These are phyloP conservation scores for Caenorhabditis uteleia DNA, from an alignment of 2,888 invertebrate genomes.

Conservation along the genomic window DNA sequence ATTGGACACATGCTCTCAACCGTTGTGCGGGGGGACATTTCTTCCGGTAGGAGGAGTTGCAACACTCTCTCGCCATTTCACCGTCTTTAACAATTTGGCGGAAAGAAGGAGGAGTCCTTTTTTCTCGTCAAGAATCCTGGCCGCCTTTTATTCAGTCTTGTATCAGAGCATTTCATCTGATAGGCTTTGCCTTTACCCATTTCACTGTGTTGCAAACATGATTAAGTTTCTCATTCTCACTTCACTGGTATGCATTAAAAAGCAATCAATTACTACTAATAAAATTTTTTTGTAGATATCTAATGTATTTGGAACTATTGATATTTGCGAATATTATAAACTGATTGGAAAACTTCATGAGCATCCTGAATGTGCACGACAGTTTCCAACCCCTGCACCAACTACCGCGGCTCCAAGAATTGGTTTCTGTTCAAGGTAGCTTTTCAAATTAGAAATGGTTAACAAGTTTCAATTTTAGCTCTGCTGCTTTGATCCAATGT, in stretches of 20 bases:
- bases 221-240: conserved; percentile 17
- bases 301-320: conserved; percentile 34
- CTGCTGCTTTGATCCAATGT: conserved; percentile 64
- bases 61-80: neutral
- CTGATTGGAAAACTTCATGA: conserved; percentile 55
- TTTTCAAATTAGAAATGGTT: neutral
- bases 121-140: neutral
- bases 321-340: conserved; percentile 60
- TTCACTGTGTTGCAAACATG: no score
- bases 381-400: conserved; percentile 35
- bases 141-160: neutral
- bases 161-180: neutral
- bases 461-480: conserved; percentile 17
- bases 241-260: conserved; percentile 13
- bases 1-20: conserved; percentile 28
- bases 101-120: neutral
- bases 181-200: conserved; percentile 16
- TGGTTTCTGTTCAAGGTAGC: conserved; percentile 51
- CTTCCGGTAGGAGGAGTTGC: neutral
- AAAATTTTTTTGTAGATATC: conserved; percentile 12
- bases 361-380: conserved; percentile 61
- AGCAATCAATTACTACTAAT: neutral
- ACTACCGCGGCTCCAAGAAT: conserved; percentile 42
- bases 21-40: conserved; percentile 11
- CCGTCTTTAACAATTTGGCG: neutral